These are phyloP conservation scores for Rhegmatorhina hoffmannsi DNA, from an alignment of 2,113 vertebrate genomes.

Conservation along the genomic window DNA sequence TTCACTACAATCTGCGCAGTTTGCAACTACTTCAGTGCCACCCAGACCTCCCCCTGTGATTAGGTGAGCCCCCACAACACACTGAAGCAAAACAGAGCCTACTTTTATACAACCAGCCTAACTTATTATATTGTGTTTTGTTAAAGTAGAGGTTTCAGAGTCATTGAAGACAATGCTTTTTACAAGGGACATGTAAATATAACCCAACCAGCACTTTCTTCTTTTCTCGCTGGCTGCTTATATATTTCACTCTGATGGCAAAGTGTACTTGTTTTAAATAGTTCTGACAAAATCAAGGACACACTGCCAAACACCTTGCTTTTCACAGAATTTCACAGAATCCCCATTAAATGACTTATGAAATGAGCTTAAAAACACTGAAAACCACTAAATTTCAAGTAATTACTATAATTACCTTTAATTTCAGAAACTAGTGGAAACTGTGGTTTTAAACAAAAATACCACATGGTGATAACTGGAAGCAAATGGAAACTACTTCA, in stretches of 20 bases:
- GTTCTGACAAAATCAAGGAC: conserved; percentile 7
- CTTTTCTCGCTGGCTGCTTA: neutral
- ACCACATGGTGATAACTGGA: neutral
- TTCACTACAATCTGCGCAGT: neutral
- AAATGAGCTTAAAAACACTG: neutral
- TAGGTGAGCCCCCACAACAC: rapidly evolving
- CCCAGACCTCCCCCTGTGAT: neutral
- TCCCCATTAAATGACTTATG: neutral
- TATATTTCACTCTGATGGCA: neutral
- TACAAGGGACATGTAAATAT: neutral
- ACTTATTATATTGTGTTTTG: neutral
- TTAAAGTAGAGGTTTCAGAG: neutral
- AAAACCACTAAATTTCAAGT: neutral
- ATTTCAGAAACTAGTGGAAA: neutral
- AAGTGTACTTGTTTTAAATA: neutral
- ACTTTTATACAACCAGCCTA: neutral
- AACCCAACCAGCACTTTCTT: neutral
- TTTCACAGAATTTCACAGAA: neutral
- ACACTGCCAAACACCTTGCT: neutral
- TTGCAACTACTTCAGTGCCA: neutral
- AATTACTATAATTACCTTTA: neutral
- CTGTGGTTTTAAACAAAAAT: neutral
- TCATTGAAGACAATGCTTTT: neutral
- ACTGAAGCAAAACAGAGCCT: neutral
- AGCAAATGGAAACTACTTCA: neutral